Base-by-base conservation (phyloP, 2,888 invertebrate genomes). In the Tuberolachnus salignus region DNA sequence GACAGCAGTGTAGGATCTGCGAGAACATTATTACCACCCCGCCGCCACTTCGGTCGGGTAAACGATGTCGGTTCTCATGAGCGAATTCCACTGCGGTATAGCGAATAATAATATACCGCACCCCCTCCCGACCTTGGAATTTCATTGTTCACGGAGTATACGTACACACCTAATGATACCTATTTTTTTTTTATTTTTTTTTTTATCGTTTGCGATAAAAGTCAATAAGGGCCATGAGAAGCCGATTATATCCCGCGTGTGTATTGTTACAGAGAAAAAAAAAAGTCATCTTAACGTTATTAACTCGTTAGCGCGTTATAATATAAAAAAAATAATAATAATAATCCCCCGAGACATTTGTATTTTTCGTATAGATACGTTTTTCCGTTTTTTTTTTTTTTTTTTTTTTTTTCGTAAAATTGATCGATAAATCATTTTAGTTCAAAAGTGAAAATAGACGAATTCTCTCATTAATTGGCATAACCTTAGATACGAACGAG, bases 371-470 rank as follows among this genome's bases (percentile, higher is more conserved):
- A n/a, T n/a, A n/a, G n/a, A n/a, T n/a, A n/a, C n/a, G n/a, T n/a
- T n/a, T n/a, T n/a, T n/a, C n/a, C n/a, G n/a, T n/a, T n/a, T n/a
- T n/a, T n/a, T n/a, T n/a, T n/a, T n/a, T n/a, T n/a, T n/a, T n/a
- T n/a, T n/a, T n/a, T n/a, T n/a, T n/a, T n/a, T 51, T 51, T 19
- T 59, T 1, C 23, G 6, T 71, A 46, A 59, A 44, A 71, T 59
- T 23, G 44, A 71, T 59, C 23, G 44, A 23, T 14, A 71, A 59
- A 71, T 71, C 16, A 61, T 61, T 72, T 61, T 73, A 73, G 72
- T 73, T 61, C 72, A 73, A 73, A 61, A 73, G 72, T 73, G 61
- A 73, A 73, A 73, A 73, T 49, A 26, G 11, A 14, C 16, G 19
- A 63, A 34, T 49, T 19, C 16, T 26, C 16, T 26, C 49, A 61